Percentiles rank a stretch among this genome's conserved stretches.
Evolutionary conservation across 1,140 invertebrate genomes (phyloP).

Genomic region (Drosophila miranda): DNA sequence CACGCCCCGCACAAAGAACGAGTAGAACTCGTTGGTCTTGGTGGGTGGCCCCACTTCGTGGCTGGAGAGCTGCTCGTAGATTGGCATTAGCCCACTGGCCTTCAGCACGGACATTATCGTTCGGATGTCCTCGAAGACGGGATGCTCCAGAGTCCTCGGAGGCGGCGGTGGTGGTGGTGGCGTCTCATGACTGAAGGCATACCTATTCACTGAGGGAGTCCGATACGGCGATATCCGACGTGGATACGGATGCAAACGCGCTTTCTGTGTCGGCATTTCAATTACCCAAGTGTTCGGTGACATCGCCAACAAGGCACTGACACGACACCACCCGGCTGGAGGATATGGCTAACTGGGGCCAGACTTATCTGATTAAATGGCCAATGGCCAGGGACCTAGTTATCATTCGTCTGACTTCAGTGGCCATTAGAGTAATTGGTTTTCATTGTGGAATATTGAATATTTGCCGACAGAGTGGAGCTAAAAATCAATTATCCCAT

Average conservation of each 20-base stretch:
- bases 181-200: conserved; percentile 45
- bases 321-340: background rate
- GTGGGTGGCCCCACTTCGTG: conserved; percentile 72
- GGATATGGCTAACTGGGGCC: conserved; percentile 32
- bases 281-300: conserved; percentile 68
- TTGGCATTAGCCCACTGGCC: conserved; percentile 68
- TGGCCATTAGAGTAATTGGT: conserved; percentile 64
- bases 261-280: conserved; percentile 58
- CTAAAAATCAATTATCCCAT: background rate
- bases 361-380: conserved; percentile 45
- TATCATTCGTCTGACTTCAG: conserved; percentile 17
- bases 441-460: conserved; percentile 27
- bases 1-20: conserved; percentile 67
- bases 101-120: conserved; percentile 67
- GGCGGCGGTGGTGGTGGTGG: background rate
- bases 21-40: conserved; percentile 67
- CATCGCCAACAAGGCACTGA: conserved; percentile 59
- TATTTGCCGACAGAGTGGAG: conserved; percentile 14
- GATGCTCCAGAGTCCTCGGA: conserved; percentile 5
- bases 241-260: conserved; percentile 26
- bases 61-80: conserved; percentile 67
- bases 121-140: conserved; percentile 65
- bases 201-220: background rate
- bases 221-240: conserved; percentile 36
- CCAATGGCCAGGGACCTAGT: conserved; percentile 1